These are phyloP conservation scores for Pempheris klunzingeri DNA, from an alignment of 2,797 vertebrate genomes.

Conservation along the genomic window DNA sequence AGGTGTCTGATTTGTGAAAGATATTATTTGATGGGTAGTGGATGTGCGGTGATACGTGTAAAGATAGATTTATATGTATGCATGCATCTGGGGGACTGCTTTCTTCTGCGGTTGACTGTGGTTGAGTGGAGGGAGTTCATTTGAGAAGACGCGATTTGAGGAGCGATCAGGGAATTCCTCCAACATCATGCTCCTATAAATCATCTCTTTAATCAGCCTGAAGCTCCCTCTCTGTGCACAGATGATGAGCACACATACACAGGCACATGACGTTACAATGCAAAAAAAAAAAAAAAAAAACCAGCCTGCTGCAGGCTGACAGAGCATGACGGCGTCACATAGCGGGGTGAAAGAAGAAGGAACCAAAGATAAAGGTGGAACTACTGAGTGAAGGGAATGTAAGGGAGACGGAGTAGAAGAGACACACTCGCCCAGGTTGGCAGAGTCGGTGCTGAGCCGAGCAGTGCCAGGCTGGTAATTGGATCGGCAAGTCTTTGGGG, in stretches of 20 bases:
- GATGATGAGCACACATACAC: constrained; percentile 71
- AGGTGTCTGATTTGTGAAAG: constrained; percentile 37
- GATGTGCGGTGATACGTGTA: constrained; percentile 14
- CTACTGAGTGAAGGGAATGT: constrained; percentile 54
- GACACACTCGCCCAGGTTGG: constrained; percentile 69
- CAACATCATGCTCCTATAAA: constrained; percentile 83
- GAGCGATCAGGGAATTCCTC: constrained; percentile 84
- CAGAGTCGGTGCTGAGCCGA: constrained; percentile 65
- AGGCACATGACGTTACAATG: constrained; percentile 60
- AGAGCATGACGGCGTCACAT: constrained; percentile 69
- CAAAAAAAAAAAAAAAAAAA: constrained; percentile 26
- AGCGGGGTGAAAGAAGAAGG: constrained; percentile 49
- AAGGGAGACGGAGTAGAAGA: constrained; percentile 45
- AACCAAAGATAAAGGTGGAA: constrained; percentile 71
- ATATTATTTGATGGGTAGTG: constrained; percentile 29
- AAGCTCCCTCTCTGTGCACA: constrained; percentile 77
- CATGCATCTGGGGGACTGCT: constrained; percentile 48
- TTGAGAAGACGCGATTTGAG: constrained; percentile 80
- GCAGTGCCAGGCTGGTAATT: constrained; percentile 78
- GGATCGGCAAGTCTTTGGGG: constrained; percentile 74
- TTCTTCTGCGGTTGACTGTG: constrained; percentile 64
- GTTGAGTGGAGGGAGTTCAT: constrained; percentile 76
- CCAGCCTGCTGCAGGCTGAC: constrained; percentile 47
- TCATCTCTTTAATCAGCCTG: constrained; percentile 87
- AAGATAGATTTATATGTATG: constrained; percentile 6